A percentile compares a stretch with the other conserved stretches of the same genome.
Evolutionary conservation across 1,140 invertebrate species (phyloP).

Genomic region (Aphelenchoides besseyi): DNA sequence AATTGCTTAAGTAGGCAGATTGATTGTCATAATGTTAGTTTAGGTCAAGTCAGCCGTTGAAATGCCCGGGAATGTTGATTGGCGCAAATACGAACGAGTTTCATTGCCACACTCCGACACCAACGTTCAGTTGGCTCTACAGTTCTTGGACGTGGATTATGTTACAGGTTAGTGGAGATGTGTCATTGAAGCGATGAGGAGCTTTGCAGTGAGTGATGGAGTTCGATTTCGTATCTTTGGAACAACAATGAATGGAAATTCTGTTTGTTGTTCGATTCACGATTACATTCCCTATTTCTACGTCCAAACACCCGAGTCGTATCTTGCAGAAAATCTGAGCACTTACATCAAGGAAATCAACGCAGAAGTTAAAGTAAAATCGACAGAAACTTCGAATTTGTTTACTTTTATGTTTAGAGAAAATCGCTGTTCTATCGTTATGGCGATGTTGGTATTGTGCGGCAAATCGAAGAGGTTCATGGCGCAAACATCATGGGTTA

Average conservation of each 20-base stretch:
- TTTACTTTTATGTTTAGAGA: background rate
- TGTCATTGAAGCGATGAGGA: background rate
- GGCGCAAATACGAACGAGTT: too few species aligned
- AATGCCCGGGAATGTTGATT: too few species aligned
- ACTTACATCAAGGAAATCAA: background rate
- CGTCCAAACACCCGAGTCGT: constrained; percentile 73
- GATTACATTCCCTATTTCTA: constrained; percentile 94
- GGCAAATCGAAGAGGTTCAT: background rate
- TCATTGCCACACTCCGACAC: too few species aligned
- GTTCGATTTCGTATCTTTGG: constrained; percentile 83
- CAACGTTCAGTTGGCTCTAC: background rate
- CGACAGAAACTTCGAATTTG: background rate
- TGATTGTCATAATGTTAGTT: too few species aligned
- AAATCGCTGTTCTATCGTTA: background rate
- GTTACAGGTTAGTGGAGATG: constrained; percentile 2
- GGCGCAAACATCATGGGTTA: background rate
- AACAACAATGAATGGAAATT: constrained; percentile 83
- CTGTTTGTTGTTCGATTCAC: constrained; percentile 90
- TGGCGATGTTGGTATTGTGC: background rate
- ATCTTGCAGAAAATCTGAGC: background rate
- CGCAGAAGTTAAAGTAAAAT: background rate
- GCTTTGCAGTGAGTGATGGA: constrained; percentile 4
- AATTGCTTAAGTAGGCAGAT: too few species aligned
- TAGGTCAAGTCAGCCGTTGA: too few species aligned
- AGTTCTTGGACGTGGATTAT: constrained; percentile 12